Percentiles rank a stretch among this genome's conserved stretches.
These are phyloP conservation scores for Urocitellus parryii DNA, from an alignment of 2,113 vertebrate species.

Conservation along the genomic window DNA sequence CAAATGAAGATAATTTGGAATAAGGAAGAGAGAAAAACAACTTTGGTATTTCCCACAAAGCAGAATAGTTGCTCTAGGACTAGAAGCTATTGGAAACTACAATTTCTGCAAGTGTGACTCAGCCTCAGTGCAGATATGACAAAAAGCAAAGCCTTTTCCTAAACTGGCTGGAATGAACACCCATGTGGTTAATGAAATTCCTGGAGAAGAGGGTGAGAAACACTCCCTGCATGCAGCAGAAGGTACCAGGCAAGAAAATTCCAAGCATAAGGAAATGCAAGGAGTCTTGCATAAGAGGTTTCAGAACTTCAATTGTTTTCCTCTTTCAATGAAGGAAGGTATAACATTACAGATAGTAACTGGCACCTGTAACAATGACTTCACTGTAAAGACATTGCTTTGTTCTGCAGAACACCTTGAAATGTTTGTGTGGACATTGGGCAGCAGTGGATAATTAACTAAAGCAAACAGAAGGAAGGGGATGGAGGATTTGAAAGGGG, in stretches of 20 bases:
- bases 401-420: neutral
- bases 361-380: neutral
- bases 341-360: neutral
- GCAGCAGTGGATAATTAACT: neutral
- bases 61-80: neutral
- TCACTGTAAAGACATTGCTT: neutral
- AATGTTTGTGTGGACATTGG: neutral
- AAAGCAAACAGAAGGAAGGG: neutral
- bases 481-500: neutral
- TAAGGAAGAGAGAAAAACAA: slow-evolving; percentile 22
- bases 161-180: neutral
- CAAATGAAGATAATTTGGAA: slow-evolving; percentile 20
- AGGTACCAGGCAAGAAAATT: neutral
- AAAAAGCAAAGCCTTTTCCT: slow-evolving; percentile 15
- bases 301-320: neutral
- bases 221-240: neutral
- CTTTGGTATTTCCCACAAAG: neutral
- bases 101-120: slow-evolving; percentile 11
- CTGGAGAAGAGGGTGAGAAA: neutral
- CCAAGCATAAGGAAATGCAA: neutral
- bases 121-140: neutral
- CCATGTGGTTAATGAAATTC: neutral
- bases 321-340: neutral
- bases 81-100: neutral
- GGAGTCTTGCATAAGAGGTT: neutral